Base-by-base conservation (phyloP, 2,797 vertebrate species). In the Tangara arthus region DNA sequence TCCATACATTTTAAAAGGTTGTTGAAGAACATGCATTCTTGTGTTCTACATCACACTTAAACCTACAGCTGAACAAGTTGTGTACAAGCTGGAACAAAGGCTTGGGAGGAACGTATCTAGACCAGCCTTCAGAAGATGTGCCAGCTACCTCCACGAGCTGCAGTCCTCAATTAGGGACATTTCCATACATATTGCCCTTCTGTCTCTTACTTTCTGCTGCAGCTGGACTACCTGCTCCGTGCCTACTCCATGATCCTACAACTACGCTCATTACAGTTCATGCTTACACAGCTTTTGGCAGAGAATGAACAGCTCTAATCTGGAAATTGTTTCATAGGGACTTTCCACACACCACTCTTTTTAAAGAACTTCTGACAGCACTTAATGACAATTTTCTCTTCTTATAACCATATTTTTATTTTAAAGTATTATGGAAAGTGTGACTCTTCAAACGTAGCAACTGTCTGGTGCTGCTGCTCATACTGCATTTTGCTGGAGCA, bases 321-420 rank as follows among this genome's bases (percentile, higher is more conserved):
- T 93, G 93, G 72, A 82, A 87, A 78, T 80, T 39, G 89, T 90
- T 96, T 95, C 76, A 50, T 11, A 76, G 94, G 89, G 94, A 95
- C 85, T 95, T 96, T 94, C 80, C 85, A 82, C 57, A 30, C 65
- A 76, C 39, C 61, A 55, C 55, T 68, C 89, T 87, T 70, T 83
- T 44, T 20, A 55, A 79, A 94, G 61, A 72, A 24, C 39, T 83
- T 83, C 52, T 85, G 23, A 16, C 46, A 65, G 42, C 30, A 24
- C 32, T 32, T 30, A 75, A 78, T 55, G 82, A 50, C 46, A 22
- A 52, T 70, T 83, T 94, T 65, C 11, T 89, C 41, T 63, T 83
- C 78, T 53, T 53, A 84, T 14, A 84, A 57, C 21, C 22, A 2
- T 44, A 69, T 52, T 91, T 86, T 90, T 47, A 69, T 63, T 85